Percentiles rank a stretch among this genome's conserved stretches.
Conservation (phyloP, 23 tunicate species). For the Clavelina lepadiformis region DNA sequence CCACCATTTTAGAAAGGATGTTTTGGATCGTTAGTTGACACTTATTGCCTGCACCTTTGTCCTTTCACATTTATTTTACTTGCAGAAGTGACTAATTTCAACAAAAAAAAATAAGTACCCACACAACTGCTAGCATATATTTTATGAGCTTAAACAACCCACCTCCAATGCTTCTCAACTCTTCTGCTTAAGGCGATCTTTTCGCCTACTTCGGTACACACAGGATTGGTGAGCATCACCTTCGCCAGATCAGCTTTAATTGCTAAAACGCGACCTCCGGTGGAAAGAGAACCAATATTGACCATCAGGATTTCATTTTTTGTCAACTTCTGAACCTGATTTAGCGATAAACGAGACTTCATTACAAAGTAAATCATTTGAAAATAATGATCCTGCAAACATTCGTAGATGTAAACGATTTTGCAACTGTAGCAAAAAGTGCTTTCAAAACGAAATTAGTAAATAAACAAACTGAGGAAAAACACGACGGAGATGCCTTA, state of each 20-base stretch:
- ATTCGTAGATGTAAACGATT: no score
- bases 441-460: no score
- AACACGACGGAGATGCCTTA: constrained; percentile 17
- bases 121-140: no score
- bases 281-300: constrained; percentile 93
- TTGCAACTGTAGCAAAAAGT: no score
- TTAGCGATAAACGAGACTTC: no score
- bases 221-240: constrained; percentile 79
- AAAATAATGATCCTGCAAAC: no score
- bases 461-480: no score
- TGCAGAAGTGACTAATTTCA: background rate
- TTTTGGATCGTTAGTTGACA: background rate
- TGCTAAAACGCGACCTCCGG: constrained; percentile 89
- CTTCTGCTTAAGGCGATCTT: constrained; percentile 96
- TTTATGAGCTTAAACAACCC: background rate
- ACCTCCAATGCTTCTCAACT: constrained; percentile 97
- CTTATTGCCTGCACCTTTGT: background rate
- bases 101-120: no score
- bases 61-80: no score
- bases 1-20: background rate
- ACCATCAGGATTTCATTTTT: constrained; percentile 96
- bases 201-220: constrained; percentile 95
- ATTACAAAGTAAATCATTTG: no score
- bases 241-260: constrained; percentile 95
- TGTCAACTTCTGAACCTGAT: constrained; percentile 85